Evolutionary conservation across 2,888 invertebrate genomes (phyloP).

Genomic region (Sesamia inferens): DNA sequence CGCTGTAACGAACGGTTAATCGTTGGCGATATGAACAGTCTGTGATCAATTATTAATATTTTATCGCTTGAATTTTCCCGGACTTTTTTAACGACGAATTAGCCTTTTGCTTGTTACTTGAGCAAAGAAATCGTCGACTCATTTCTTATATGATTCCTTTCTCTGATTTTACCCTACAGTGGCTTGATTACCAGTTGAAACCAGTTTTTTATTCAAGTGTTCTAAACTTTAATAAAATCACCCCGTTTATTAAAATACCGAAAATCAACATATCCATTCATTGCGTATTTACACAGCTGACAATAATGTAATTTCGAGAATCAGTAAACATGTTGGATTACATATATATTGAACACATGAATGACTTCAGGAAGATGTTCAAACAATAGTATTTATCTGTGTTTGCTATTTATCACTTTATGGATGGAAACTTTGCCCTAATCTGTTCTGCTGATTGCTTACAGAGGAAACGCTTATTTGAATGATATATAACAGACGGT

Average conservation of each 20-base stretch:
- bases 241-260: neutral
- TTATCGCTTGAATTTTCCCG: too few species aligned
- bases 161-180: neutral
- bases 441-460: constrained; percentile 3
- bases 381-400: constrained; percentile 3
- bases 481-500: neutral
- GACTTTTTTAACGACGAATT: too few species aligned
- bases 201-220: neutral
- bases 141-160: neutral
- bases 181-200: neutral
- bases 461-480: neutral
- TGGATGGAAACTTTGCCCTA: neutral
- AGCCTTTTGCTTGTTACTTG: neutral
- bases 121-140: neutral
- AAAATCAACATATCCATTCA: constrained; percentile 3
- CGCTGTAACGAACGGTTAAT: too few species aligned
- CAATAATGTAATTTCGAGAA: constrained; percentile 8
- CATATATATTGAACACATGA: constrained; percentile 16
- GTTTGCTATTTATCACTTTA: constrained; percentile 16
- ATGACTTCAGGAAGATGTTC: constrained; percentile 27
- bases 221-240: neutral
- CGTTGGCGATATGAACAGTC: too few species aligned
- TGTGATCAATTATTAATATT: too few species aligned
- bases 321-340: constrained; percentile 6
- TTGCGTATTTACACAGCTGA: constrained; percentile 14